phyloP scores from a whole-genome alignment of 2,113 vertebrate species.

The Aphyosemion australe region DNA sequence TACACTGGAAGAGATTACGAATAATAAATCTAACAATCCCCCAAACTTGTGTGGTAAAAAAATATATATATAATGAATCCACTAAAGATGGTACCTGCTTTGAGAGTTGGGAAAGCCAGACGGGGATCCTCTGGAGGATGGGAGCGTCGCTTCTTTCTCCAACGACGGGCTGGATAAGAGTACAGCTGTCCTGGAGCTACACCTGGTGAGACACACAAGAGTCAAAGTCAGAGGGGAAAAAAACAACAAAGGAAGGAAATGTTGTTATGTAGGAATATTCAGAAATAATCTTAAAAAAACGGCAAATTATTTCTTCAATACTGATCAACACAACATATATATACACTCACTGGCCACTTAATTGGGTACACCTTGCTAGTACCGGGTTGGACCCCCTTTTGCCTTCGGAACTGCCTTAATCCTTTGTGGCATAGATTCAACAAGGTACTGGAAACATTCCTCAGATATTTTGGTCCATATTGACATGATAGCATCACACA shows the following conservation, averaged over 20 bases:
- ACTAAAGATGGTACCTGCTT: conserved; percentile 81
- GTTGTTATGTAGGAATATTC: no score
- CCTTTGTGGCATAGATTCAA: no score
- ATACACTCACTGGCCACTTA: no score
- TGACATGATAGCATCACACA: no score
- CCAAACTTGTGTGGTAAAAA: neutral
- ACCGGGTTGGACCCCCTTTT: no score
- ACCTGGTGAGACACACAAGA: conserved; percentile 69
- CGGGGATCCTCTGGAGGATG: conserved; percentile 94
- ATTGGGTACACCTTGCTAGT: no score
- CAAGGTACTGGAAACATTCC: no score
- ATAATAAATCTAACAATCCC: neutral
- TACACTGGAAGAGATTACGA: accelerated
- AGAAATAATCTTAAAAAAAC: no score
- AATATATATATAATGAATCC: neutral
- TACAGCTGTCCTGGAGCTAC: conserved; percentile 95
- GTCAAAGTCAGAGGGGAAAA: neutral
- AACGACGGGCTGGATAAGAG: conserved; percentile 93
- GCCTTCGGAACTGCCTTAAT: no score
- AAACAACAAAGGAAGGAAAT: neutral
- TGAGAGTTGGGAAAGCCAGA: conserved; percentile 91
- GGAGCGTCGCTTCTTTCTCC: conserved; percentile 93
- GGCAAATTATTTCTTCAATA: no score
- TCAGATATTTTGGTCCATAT: no score
- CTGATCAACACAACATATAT: neutral